Evolutionary conservation across 2,113 vertebrate species (phyloP), one percentile per base, ranked within the genome.

Genomic region (Sapayoa aenigma): DNA sequence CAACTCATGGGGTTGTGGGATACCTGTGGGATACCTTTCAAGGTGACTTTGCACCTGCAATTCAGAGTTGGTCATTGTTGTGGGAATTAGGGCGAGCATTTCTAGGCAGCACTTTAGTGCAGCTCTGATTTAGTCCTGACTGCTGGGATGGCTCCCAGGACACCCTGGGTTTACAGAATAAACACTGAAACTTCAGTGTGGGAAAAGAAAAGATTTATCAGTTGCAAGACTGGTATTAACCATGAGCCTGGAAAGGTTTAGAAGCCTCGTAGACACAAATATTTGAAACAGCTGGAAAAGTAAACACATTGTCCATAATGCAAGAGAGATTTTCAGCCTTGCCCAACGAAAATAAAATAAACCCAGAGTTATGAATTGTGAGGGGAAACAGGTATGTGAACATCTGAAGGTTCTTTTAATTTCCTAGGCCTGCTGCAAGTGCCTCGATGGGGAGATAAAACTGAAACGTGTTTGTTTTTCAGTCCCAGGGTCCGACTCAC

Each of bases 401-500:
- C 30, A 56, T 31, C 6, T 93, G 56, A 69, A 60, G 13, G 25
- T 82, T 41, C 63, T 53, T 90, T 33, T 42, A 33, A 30, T 67
- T 42, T 53, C 25, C 18, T 73, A 28, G 22, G 17, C 59, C 18
- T 93, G 37, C 79, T 78, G 15, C 33, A 47, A 6, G 69, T 65
- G n/a, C 21, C 66, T 46, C 25, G 18, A 27, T 81, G 55, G 41
- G n/a, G 35, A 79, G 75, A 19, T 79, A 12, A 82, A 58, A 28
- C 69, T 31, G 86, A 83, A 33, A 17, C 76, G 4, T 93, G 44
- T 94, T 93, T 97, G 33, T 97, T 66, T 95, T 95, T 80, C 95
- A 98, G 98, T 73, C 96, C 66, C 96, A 95, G 68, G 96, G 75
- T 75, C 82, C 91, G 86, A 96, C 95, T n/a, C 55, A 78, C 56